Evolutionary conservation across 2,888 invertebrate species (phyloP).

Genomic region (Actias luna): DNA sequence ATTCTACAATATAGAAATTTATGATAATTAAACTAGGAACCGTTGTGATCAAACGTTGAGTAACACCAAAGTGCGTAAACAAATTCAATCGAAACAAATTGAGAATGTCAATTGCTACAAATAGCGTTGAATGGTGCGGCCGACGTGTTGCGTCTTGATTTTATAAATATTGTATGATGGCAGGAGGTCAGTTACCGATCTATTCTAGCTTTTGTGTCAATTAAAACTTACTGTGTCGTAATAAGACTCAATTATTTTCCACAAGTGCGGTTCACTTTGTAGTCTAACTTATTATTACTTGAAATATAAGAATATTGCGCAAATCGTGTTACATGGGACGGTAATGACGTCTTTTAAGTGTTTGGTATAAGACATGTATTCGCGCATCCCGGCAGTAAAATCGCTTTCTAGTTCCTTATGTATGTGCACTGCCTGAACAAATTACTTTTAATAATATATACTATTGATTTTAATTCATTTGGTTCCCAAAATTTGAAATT

Average conservation of each 20-base stretch:
- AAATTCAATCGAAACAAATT: slow-evolving; percentile 15
- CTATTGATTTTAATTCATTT: too few species aligned
- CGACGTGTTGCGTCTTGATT: slow-evolving; percentile 5
- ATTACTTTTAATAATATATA: too few species aligned
- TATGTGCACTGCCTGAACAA: too few species aligned
- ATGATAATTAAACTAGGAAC: background rate
- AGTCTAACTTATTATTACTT: background rate
- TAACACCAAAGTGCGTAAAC: slow-evolving; percentile 9
- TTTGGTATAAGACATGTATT: too few species aligned
- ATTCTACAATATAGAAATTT: background rate
- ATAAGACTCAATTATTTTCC: background rate
- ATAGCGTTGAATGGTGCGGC: slow-evolving; percentile 3
- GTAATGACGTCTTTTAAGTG: background rate
- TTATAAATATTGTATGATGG: background rate
- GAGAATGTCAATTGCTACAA: slow-evolving; percentile 18
- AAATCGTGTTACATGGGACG: background rate
- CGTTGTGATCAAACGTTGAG: background rate
- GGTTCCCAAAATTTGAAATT: too few species aligned
- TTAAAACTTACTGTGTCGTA: slow-evolving; percentile 1
- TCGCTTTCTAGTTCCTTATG: too few species aligned
- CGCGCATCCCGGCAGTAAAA: too few species aligned
- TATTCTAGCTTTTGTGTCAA: slow-evolving; percentile 9
- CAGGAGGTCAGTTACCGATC: slow-evolving; percentile 6
- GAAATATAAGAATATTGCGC: background rate
- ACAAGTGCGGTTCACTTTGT: background rate